Evolutionary conservation across 2,888 invertebrate genomes (phyloP).

Genomic region (Sepioteuthis lessoniana): DNA sequence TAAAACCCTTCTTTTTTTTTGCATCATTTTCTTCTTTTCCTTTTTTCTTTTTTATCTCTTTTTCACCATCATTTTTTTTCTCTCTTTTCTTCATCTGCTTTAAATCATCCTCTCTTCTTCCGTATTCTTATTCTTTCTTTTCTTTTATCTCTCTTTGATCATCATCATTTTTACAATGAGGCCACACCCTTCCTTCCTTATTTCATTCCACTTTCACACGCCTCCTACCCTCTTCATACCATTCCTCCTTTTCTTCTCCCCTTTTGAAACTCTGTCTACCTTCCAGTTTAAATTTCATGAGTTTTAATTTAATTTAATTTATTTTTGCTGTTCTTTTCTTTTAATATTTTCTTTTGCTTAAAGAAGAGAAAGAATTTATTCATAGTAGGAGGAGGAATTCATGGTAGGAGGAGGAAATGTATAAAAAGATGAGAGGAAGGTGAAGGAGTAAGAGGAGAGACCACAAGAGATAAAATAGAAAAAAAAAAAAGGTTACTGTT

Average conservation of each 20-base stretch:
- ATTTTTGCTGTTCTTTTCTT: not conserved
- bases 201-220: too few relatives aligned
- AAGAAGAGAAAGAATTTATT: not conserved
- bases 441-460: not conserved
- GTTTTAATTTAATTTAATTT: not conserved
- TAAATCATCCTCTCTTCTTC: not conserved
- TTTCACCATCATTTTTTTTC: not conserved
- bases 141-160: not conserved
- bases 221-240: too few relatives aligned
- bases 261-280: not conserved
- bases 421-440: not conserved
- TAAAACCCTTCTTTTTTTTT: too few relatives aligned
- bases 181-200: too few relatives aligned
- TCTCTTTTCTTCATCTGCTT: not conserved
- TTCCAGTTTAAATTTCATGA: not conserved
- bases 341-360: not conserved
- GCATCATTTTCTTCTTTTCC: too few relatives aligned
- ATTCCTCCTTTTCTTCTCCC: not conserved
- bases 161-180: too few relatives aligned
- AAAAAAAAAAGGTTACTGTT: too few relatives aligned
- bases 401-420: not conserved
- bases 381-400: not conserved
- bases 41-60: not conserved
- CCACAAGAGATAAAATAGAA: not conserved
- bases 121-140: not conserved